Evolutionary conservation across 1,140 invertebrate species (phyloP), one percentile per base, ranked within the genome.

Genomic region (Drosophila subobscura): DNA sequence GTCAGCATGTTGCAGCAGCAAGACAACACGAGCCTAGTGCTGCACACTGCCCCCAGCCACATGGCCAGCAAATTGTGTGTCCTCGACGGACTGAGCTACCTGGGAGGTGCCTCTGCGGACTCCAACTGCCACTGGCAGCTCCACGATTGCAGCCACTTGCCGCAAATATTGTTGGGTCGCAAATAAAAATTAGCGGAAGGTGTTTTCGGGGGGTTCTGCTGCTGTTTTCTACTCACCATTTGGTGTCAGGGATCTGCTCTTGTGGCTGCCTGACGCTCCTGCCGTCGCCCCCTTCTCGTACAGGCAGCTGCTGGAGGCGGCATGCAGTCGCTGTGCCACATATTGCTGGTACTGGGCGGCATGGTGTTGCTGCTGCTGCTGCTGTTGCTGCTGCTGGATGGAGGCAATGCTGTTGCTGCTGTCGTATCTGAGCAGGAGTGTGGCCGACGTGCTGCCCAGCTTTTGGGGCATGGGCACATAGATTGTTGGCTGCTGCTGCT

Each of bases 301-400:
- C 20, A 89, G 56, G 27, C 89, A 90, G 29, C 83, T 85, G 12
- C 79, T 90, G 27, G 84, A 84, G 7, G 66, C 77, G 12, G 80
- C 77, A 5, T 78, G 83, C 29, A 85, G 60, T 7, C 84, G 80
- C 51, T 89, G 66, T 27, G 84, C 64, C 22, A 83, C 72, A 67
- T 86, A 86, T 47, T 86, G 80, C 47, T 88, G 81, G 29, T 89
- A 76, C 45, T 86, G 83, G 45, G 72, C 52, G 63, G 77, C 45
- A 14, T 81, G 68, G 3, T 78, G 74, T 12, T 65, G 67, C 23
- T 79, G 71, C 44, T 79, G 77, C 14, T 84, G 79, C 1, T 70
- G 71, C 44, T 79, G 77, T n/a, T 84, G 79, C 1, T 70, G 72
- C 12, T 76, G 81, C 41, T 77, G 79, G 25, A 54, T 22, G 16